These are phyloP conservation scores for Melangyna quadrimaculata DNA, from an alignment of 2,888 invertebrate genomes.

Conservation along the genomic window DNA sequence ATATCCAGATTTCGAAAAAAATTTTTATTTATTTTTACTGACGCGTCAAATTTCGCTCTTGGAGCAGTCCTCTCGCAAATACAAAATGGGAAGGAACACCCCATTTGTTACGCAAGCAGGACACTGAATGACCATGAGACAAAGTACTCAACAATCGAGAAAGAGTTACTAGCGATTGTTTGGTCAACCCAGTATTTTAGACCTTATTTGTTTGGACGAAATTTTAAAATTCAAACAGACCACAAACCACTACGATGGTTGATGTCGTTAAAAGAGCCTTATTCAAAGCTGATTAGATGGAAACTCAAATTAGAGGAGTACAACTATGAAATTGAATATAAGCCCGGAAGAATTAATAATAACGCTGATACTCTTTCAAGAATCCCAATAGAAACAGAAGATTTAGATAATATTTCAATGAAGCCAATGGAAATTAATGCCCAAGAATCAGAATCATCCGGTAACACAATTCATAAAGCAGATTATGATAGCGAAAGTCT, in stretches of 20 bases:
- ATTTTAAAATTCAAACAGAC: neutral
- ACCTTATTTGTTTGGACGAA: neutral
- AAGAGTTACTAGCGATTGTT: neutral
- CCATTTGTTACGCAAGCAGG: neutral
- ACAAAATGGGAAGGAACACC: neutral
- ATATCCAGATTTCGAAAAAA: neutral
- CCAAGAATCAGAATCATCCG: neutral
- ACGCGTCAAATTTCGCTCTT: neutral
- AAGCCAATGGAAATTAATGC: neutral
- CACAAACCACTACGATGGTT: neutral
- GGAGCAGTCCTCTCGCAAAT: neutral
- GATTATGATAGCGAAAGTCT: neutral
- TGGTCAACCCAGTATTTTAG: neutral
- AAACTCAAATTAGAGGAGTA: neutral
- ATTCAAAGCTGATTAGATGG: neutral
- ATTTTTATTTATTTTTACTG: neutral
- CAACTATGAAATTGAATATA: neutral
- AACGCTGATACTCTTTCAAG: neutral
- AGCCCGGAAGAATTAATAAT: neutral
- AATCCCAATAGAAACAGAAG: neutral
- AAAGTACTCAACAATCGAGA: neutral
- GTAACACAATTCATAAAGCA: neutral
- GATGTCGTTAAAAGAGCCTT: neutral
- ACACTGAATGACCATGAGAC: neutral
- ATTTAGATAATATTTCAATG: neutral